Base-by-base conservation (phyloP, 2,797 vertebrate species). In the Acomys russatus region DNA sequence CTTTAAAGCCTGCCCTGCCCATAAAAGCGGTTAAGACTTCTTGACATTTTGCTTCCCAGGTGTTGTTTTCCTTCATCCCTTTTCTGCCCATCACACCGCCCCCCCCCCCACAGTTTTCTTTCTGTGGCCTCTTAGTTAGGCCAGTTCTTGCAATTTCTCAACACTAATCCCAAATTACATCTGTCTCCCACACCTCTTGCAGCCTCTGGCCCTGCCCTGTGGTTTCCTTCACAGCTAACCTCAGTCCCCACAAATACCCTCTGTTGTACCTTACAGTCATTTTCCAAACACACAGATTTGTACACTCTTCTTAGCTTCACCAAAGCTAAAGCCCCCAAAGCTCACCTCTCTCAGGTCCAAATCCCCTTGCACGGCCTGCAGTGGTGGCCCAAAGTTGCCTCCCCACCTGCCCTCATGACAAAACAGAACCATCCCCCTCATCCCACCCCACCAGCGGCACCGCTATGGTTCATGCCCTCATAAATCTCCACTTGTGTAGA, bases 371-470 rank as follows among this genome's bases (percentile, higher is more conserved):
- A 8, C 87, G 30, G 71, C 18, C 88, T 54, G 51, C 56, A 22
- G 1, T n/a, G 4, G 33, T 1, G 35, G 35, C n/a, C 82, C 28
- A 11, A 0, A 2, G n/a, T 6, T 74, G 2, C 33, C 18, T 22
- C 1, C 0, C 35, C 12, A 49, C 35, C 44, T 11, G 18, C 54
- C 22, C 12, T 18, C 35, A 51, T 10, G 17, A 61, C 38, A 84
- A 68, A 59, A 59, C 17, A 54, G 35, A 90, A 49, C 28, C 71
- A 49, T 30, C 38, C 14, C 10, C 68, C 30, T 59, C 17, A 3
- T 1, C 9, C 68, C 38, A 17, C 0, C 3, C 14, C 77, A 5
- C 49, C 5, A 0, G 4, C 30, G 17, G 11, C 56, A 23, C 9
- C 70, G 33, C 6, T 30, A 6, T 14, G 38, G 61, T 76, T 44